Percentiles rank a stretch among this genome's conserved stretches.
phyloP scores from a whole-genome alignment of 2,888 invertebrate species.

The Hydrotaea cyrtoneurina region DNA sequence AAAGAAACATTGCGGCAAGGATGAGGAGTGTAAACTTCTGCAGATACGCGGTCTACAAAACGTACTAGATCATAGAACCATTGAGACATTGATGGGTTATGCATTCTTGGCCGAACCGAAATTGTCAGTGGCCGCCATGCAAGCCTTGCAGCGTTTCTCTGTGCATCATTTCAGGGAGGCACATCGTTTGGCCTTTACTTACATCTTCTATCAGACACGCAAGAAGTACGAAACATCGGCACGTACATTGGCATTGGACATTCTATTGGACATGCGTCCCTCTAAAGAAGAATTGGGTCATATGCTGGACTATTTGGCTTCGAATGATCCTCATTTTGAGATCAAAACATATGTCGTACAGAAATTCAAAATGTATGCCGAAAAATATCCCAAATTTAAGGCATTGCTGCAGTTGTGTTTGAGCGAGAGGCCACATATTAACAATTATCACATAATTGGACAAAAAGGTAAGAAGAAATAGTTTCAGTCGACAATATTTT shows the following conservation, averaged over 20 bases:
- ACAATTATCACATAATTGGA: slow-evolving; percentile 86
- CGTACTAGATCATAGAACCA: slow-evolving; percentile 83
- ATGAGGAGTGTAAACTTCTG: slow-evolving; percentile 82
- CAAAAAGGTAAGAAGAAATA: slow-evolving; percentile 82
- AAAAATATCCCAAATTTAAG: slow-evolving; percentile 81
- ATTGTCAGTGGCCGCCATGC: slow-evolving; percentile 85
- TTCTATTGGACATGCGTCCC: slow-evolving; percentile 84
- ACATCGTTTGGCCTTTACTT: slow-evolving; percentile 82
- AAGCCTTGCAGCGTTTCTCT: slow-evolving; percentile 84
- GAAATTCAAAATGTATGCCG: slow-evolving; percentile 83
- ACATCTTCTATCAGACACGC: slow-evolving; percentile 84
- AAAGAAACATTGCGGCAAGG: slow-evolving; percentile 81
- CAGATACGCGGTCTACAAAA: slow-evolving; percentile 87
- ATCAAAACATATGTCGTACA: slow-evolving; percentile 86
- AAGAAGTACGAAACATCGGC: slow-evolving; percentile 86
- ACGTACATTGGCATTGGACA: slow-evolving; percentile 86
- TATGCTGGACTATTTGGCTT: slow-evolving; percentile 82
- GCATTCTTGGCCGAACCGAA: slow-evolving; percentile 82
- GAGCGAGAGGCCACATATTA: slow-evolving; percentile 80
- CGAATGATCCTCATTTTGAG: slow-evolving; percentile 83
- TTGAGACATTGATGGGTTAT: slow-evolving; percentile 83
- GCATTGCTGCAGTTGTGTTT: slow-evolving; percentile 81
- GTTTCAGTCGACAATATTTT: neutral
- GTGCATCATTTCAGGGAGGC: slow-evolving; percentile 75
- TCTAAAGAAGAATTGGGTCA: slow-evolving; percentile 82